phyloP scores from a whole-genome alignment of 2,797 vertebrate genomes.

The Centropyge bicolor region DNA sequence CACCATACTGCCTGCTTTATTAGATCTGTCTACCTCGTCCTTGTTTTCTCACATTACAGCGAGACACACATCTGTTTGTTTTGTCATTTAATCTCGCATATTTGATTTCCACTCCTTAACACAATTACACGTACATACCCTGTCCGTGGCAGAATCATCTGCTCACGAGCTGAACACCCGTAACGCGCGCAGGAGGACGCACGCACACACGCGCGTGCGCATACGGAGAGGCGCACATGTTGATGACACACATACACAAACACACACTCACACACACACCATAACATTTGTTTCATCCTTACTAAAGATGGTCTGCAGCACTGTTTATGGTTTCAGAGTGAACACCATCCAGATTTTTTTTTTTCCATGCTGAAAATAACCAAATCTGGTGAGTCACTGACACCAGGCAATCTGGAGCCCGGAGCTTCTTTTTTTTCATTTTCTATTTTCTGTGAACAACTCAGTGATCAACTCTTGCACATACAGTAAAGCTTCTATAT shows the following conservation, averaged over 20 bases:
- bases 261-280: conserved; percentile 2
- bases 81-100: conserved; percentile 80
- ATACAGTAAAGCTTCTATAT: not conserved
- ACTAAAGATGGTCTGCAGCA: conserved; percentile 16
- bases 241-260: conserved; percentile 1
- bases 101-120: conserved; percentile 80
- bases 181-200: conserved; percentile 25
- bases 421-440: conserved; percentile 6
- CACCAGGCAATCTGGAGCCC: conserved; percentile 33
- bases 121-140: conserved; percentile 66
- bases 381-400: conserved; percentile 43
- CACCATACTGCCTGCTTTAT: conserved; percentile 73
- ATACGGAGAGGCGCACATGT: conserved; percentile 6
- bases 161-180: conserved; percentile 40
- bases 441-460: conserved; percentile 7
- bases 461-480: not conserved
- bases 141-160: conserved; percentile 50
- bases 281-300: conserved; percentile 13
- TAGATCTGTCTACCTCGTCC: conserved; percentile 71
- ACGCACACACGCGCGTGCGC: not conserved
- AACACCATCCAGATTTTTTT: not conserved
- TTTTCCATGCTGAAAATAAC: conserved; percentile 27
- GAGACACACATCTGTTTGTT: conserved; percentile 78
- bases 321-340: conserved; percentile 30
- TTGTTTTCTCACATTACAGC: conserved; percentile 75